phyloP scores from a whole-genome alignment of 2,797 vertebrate genomes.

The Bradypus variegatus region DNA sequence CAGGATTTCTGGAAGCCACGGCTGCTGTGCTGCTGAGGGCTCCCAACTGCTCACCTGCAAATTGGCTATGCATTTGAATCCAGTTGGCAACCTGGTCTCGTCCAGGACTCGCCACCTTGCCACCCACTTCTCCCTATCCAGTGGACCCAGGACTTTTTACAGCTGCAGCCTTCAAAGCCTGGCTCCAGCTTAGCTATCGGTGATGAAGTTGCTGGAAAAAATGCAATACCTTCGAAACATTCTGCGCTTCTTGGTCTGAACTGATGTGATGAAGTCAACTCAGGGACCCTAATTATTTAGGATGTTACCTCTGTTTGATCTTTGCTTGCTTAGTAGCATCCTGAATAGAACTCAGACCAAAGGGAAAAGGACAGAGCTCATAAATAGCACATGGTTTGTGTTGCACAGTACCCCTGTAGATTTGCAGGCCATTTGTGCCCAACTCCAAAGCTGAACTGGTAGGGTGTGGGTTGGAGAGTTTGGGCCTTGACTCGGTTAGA shows the following conservation, averaged over 20 bases:
- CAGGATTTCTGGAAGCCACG: background rate
- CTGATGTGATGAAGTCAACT: background rate
- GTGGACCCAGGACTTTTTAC: background rate
- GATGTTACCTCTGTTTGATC: background rate
- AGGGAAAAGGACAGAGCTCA: background rate
- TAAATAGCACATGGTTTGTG: background rate
- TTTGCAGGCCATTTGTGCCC: conserved; percentile 56
- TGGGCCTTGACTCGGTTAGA: conserved; percentile 4
- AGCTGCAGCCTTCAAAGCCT: background rate
- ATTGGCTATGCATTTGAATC: accelerated
- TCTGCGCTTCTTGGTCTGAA: accelerated
- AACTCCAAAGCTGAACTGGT: background rate
- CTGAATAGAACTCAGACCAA: background rate
- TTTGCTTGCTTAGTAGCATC: background rate
- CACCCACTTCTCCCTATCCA: background rate
- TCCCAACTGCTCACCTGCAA: background rate
- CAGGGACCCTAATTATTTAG: background rate
- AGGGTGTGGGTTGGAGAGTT: background rate
- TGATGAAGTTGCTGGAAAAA: background rate
- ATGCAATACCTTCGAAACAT: background rate
- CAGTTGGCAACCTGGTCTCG: background rate
- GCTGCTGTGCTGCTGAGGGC: accelerated
- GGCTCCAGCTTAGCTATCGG: background rate
- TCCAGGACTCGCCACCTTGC: background rate
- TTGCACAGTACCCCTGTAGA: conserved; percentile 56